Conservation (phyloP, 2,113 vertebrate species). For the Cranoglanis bouderius region DNA sequence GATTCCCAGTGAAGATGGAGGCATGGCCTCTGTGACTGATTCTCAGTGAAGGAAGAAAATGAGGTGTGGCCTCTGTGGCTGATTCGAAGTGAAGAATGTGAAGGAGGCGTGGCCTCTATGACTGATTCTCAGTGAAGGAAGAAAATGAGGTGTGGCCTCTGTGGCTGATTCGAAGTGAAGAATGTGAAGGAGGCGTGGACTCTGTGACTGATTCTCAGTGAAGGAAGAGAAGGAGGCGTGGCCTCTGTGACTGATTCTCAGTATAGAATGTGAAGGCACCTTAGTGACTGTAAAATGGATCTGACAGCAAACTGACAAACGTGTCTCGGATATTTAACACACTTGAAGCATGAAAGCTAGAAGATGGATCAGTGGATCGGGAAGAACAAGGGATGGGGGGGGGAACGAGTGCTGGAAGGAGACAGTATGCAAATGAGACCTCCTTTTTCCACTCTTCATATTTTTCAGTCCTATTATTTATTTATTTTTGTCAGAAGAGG, state of each 20-base stretch:
- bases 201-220: too few relatives aligned
- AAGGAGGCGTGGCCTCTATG: neutral
- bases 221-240: neutral
- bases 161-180: neutral
- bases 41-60: neutral
- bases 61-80: neutral
- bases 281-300: neutral
- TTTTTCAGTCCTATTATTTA: conserved; percentile 63
- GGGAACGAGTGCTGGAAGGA: conserved; percentile 2
- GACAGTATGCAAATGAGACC: conserved; percentile 58
- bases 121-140: neutral
- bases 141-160: neutral
- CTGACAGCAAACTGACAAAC: neutral
- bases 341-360: neutral
- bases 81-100: neutral
- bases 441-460: conserved; percentile 50
- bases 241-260: neutral
- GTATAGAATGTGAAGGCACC: neutral
- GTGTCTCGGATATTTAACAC: neutral
- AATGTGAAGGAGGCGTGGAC: neutral
- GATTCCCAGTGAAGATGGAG: neutral
- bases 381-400: conserved; percentile 52
- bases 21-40: neutral
- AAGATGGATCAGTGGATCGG: neutral
- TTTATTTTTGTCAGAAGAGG: conserved; percentile 59